phyloP scores from a whole-genome alignment of 2,797 vertebrate genomes.

The Heliangelus exortis region DNA sequence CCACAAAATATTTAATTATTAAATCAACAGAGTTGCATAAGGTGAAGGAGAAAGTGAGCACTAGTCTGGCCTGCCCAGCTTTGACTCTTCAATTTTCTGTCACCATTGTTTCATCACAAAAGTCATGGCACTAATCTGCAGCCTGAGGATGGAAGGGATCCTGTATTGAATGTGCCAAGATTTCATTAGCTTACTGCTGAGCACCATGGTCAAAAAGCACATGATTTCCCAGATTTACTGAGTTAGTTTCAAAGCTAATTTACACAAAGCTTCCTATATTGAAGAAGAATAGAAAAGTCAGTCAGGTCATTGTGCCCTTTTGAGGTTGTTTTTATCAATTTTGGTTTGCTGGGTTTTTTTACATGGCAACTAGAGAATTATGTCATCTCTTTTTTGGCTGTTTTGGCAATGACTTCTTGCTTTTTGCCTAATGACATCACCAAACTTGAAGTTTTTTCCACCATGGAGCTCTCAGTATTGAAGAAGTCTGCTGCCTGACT shows the following conservation, averaged over 20 bases:
- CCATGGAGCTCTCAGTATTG: neutral
- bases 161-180: neutral
- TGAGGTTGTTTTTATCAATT: neutral
- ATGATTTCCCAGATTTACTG: neutral
- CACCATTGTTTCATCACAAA: neutral
- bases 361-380: neutral
- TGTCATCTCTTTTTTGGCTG: neutral
- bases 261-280: neutral
- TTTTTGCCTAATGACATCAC: neutral
- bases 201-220: neutral
- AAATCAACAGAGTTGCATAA: neutral
- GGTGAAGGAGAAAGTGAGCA: neutral
- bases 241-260: neutral
- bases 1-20: neutral
- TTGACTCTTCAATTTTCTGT: neutral
- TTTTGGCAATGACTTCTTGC: neutral
- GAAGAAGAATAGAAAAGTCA: neutral
- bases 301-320: too few relatives aligned
- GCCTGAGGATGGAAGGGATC: neutral
- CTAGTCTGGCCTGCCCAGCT: neutral
- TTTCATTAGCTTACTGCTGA: neutral
- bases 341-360: neutral
- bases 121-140: neutral
- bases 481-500: neutral
- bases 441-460: neutral